Evolutionary conservation across 1,140 invertebrate genomes (phyloP).

Genomic region (Phortica variegata): DNA sequence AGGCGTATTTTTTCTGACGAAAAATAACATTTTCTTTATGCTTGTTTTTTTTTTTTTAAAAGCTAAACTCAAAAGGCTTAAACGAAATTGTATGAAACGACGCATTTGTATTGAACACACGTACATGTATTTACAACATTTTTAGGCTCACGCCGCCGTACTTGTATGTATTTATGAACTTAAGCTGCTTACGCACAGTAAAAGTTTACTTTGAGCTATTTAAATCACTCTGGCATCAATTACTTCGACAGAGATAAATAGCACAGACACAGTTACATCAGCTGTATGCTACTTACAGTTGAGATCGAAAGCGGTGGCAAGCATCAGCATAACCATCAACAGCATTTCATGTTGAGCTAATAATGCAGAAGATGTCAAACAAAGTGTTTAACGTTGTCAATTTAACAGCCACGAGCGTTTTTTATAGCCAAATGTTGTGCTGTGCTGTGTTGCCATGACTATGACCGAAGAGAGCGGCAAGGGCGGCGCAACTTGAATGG

Average conservation of each 20-base stretch:
- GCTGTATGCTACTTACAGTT: no score
- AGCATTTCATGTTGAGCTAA: slow-evolving; percentile 32
- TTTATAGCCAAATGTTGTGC: no score
- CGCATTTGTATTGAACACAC: not conserved
- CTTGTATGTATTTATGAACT: slow-evolving; percentile 12
- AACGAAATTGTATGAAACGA: no score
- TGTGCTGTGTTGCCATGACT: no score
- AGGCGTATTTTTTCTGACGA: no score
- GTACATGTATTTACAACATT: not conserved
- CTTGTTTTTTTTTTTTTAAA: no score
- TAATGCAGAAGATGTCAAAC: slow-evolving; percentile 54
- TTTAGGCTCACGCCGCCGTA: not conserved
- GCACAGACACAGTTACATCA: no score
- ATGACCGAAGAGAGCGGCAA: no score
- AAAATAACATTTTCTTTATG: no score
- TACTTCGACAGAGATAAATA: slow-evolving; percentile 33
- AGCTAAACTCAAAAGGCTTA: no score
- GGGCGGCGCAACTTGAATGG: not conserved
- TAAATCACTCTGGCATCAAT: slow-evolving; percentile 52
- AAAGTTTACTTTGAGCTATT: slow-evolving; percentile 54
- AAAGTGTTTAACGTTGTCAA: slow-evolving; percentile 54
- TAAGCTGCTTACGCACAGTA: slow-evolving; percentile 49
- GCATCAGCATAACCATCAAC: no score
- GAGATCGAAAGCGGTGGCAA: no score
- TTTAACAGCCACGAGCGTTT: slow-evolving; percentile 54